Evolutionary conservation across 2,888 invertebrate species (phyloP).

Genomic region (Troides helena): DNA sequence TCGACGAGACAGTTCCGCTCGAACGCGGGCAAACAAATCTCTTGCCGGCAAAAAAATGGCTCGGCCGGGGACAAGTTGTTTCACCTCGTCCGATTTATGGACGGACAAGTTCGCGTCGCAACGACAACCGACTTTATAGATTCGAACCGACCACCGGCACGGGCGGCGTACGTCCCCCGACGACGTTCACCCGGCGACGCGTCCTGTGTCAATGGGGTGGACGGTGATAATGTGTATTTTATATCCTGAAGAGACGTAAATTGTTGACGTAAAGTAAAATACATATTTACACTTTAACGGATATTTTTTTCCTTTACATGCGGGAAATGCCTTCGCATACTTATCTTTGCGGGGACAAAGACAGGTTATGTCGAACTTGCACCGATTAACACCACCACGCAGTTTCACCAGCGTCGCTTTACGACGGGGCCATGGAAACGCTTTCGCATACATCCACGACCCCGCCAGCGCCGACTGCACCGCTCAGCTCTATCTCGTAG

Average conservation of each 20-base stretch:
- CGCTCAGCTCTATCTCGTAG: too few relatives aligned
- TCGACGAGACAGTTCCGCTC: constrained; percentile 74
- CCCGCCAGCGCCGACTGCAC: too few relatives aligned
- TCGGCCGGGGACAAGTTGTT: constrained; percentile 74
- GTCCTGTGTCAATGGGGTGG: not conserved
- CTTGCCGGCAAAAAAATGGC: constrained; percentile 75
- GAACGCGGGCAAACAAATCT: constrained; percentile 76
- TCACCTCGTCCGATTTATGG: constrained; percentile 76
- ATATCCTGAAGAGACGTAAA: constrained; percentile 18
- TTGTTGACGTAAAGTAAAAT: constrained; percentile 5
- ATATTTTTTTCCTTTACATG: too few relatives aligned
- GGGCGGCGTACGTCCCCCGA: not conserved
- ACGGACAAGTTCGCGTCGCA: constrained; percentile 58
- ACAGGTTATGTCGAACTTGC: too few relatives aligned
- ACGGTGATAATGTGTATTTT: constrained; percentile 2
- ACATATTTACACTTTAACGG: not conserved
- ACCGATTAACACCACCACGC: too few relatives aligned
- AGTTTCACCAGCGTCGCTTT: too few relatives aligned
- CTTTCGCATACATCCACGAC: too few relatives aligned
- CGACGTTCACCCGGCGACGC: constrained; percentile 18
- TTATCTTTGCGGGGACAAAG: too few relatives aligned
- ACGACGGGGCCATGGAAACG: too few relatives aligned
- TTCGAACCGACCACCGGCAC: constrained; percentile 9
- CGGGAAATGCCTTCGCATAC: too few relatives aligned
- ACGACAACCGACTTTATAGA: constrained; percentile 49